These are phyloP conservation scores for Nesogale talazaci DNA, from an alignment of 2,113 vertebrate genomes.

Conservation along the genomic window DNA sequence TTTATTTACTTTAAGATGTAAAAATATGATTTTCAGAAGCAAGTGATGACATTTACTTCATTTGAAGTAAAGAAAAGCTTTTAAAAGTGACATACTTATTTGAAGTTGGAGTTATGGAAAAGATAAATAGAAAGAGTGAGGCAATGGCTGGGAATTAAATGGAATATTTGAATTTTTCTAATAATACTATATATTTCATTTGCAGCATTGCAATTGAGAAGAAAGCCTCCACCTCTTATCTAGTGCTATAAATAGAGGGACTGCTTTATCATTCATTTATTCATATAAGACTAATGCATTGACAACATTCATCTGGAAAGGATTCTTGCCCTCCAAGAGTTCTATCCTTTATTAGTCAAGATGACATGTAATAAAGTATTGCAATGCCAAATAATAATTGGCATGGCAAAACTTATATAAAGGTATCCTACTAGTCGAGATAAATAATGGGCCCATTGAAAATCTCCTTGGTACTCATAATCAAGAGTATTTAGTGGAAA, in stretches of 20 bases:
- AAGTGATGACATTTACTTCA: neutral
- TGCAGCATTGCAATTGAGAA: neutral
- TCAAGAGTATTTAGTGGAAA: neutral
- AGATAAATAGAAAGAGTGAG: neutral
- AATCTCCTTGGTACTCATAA: neutral
- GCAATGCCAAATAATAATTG: neutral
- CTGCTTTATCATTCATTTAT: neutral
- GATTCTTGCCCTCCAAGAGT: neutral
- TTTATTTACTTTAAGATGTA: neutral
- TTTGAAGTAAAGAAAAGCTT: slow-evolving; percentile 43
- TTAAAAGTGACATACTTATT: neutral
- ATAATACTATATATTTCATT: neutral
- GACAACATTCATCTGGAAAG: neutral
- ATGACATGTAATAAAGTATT: neutral
- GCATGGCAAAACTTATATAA: neutral
- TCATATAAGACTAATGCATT: neutral
- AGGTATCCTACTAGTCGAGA: neutral
- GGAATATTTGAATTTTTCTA: slow-evolving; percentile 3
- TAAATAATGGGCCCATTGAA: neutral
- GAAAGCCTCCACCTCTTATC: neutral
- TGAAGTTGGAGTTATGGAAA: neutral
- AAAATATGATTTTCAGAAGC: neutral
- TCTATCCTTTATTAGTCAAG: slow-evolving; percentile 15
- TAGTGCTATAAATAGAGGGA: neutral
- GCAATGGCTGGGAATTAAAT: neutral